A percentile compares a stretch with the other conserved stretches of the same genome.
These are phyloP conservation scores for Paracentrotus lividus DNA, from an alignment of 53 echinoderm and acorn worm genomes.

Conservation along the genomic window DNA sequence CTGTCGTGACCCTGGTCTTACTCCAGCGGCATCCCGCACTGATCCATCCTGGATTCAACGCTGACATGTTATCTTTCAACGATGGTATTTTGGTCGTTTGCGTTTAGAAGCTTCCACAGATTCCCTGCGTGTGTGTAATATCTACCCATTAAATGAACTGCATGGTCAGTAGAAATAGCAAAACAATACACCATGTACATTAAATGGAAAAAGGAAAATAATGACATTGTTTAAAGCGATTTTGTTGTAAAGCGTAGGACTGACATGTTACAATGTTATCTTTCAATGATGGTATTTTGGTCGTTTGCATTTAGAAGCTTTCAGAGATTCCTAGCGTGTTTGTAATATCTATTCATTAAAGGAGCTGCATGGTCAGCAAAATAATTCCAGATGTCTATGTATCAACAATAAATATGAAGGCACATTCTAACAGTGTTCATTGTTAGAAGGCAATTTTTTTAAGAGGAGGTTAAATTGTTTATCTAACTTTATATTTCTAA, in stretches of 20 bases:
- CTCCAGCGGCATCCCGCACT: not conserved
- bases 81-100: not conserved
- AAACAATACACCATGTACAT: too few relatives aligned
- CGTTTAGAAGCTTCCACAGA: not conserved
- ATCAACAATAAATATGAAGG: too few relatives aligned
- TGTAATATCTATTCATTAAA: not conserved
- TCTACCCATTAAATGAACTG: not conserved
- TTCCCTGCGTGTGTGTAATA: not conserved
- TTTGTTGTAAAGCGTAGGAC: too few relatives aligned
- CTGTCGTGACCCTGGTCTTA: not conserved
- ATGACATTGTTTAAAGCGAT: too few relatives aligned
- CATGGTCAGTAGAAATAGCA: not conserved
- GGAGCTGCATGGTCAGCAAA: not conserved
- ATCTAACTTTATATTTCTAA: not conserved
- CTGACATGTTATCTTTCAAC: constrained; percentile 8
- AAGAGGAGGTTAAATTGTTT: too few relatives aligned
- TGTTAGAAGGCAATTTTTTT: too few relatives aligned
- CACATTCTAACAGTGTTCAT: too few relatives aligned
- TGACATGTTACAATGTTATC: too few relatives aligned
- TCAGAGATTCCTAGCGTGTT: not conserved
- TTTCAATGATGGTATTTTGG: not conserved
- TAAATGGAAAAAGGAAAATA: too few relatives aligned
- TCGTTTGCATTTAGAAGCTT: not conserved
- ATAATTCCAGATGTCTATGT: too few relatives aligned
- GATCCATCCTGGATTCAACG: not conserved